These are phyloP conservation scores for Gopherus evgoodei DNA, from an alignment of 2,113 vertebrate genomes.

Conservation along the genomic window DNA sequence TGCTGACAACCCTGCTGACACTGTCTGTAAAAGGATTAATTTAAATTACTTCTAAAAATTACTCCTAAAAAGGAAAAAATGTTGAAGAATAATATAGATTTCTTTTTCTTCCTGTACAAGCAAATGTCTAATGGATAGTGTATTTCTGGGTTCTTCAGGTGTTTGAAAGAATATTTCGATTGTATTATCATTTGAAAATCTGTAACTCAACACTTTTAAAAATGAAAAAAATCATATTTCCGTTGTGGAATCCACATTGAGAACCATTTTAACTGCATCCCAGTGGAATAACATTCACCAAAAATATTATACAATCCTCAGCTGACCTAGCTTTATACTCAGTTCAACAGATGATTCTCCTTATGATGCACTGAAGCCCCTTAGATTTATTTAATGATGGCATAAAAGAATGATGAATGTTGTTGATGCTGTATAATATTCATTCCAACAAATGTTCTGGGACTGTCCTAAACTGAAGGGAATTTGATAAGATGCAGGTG, in stretches of 20 bases:
- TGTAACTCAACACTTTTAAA: background rate
- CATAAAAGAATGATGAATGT: background rate
- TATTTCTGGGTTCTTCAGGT: background rate
- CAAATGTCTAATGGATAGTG: background rate
- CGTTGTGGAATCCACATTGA: background rate
- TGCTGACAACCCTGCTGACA: background rate
- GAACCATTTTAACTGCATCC: accelerated
- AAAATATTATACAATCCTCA: background rate
- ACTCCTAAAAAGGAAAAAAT: background rate
- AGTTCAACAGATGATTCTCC: background rate
- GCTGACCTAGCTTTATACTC: background rate
- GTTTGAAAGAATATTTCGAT: background rate
- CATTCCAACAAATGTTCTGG: background rate
- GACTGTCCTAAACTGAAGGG: background rate
- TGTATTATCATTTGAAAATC: background rate
- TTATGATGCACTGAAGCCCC: background rate
- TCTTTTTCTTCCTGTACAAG: background rate
- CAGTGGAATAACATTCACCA: background rate
- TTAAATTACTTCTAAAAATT: background rate
- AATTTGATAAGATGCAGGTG: too few species aligned
- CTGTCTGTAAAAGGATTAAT: background rate
- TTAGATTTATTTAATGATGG: background rate
- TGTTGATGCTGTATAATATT: background rate
- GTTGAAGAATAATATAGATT: background rate
- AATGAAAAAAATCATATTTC: background rate